Evolutionary conservation across 2,888 invertebrate species (phyloP), one percentile per base, ranked within the genome.

Genomic region (Phengaris alcon): DNA sequence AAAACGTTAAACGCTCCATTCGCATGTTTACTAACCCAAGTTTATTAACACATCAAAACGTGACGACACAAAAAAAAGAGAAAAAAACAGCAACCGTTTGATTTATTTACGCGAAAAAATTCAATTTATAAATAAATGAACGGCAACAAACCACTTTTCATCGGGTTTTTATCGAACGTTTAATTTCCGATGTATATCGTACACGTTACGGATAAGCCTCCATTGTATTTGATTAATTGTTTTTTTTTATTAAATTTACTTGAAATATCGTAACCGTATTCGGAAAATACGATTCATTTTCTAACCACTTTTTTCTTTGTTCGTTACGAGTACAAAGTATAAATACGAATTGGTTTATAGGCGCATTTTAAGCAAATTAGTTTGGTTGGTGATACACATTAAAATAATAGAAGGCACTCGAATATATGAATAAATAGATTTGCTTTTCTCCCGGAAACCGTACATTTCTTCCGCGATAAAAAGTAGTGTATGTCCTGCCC

Each of bases 111-210:
- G 72, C 70, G 22, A 72, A 72, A 72, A 70, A 72, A 72, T 54
- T 54, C 72, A 72, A 72, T 72, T 72, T 72, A 72, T 54, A 52
- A 4, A 72, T 10, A 35, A 72, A 72, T 52, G 52, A 52, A 72
- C 52, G 52, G 22, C 48, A 48, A 51, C 72, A 52, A 52, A 52
- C 72, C 52, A 70, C 70, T 72, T 72, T 72, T 72, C 72, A 72
- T 72, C 72, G 54, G 51, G 72, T 72, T 72, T 22, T 72, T 52
- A 72, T 72, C 52, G 72, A 72, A 72, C 72, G 54, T 72, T 72
- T 72, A 72, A 72, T 72, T 72, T 72, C 72, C 72, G 72, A 72
- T 72, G 72, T 72, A 54, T 72, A 72, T 72, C 22, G 48, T 64
- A 52, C 54, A 3, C 72, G 72, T 15, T 72, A 52, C 72, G 51